These are phyloP conservation scores for Cricetomys ansorgei DNA, from an alignment of 2,113 vertebrate genomes.

Conservation along the genomic window DNA sequence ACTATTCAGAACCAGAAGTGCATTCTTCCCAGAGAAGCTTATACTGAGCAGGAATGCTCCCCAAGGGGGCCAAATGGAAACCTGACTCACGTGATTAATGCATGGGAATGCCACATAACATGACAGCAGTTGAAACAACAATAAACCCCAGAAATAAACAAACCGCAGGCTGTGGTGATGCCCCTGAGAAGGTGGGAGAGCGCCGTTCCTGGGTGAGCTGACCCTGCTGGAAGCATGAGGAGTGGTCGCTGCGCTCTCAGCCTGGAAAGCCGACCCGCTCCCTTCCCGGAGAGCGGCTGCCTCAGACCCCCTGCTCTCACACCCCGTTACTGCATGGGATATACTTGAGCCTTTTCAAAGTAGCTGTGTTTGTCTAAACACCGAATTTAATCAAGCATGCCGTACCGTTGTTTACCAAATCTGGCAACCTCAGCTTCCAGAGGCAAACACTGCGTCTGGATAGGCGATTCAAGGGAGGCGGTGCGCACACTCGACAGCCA, in stretches of 20 bases:
- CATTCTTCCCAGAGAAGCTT: background rate
- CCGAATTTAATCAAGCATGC: background rate
- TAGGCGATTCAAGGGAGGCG: background rate
- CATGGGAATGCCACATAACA: rapidly evolving
- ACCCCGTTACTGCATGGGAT: background rate
- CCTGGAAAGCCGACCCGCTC: background rate
- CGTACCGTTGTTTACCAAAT: background rate
- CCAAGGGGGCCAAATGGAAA: background rate
- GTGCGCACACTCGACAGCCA: rapidly evolving
- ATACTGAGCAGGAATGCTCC: background rate
- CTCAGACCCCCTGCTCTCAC: background rate
- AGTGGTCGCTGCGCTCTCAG: no score
- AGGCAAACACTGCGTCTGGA: background rate
- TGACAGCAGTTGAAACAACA: background rate
- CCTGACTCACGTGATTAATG: no score
- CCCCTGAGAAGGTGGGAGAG: background rate
- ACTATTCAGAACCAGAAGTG: background rate
- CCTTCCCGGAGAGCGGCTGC: background rate
- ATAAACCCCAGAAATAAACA: background rate
- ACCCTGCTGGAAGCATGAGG: background rate
- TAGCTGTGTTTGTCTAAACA: background rate
- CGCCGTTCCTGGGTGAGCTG: no score
- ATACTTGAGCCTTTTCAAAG: background rate
- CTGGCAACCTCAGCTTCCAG: background rate
- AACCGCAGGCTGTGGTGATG: background rate